Percentiles rank a stretch among this genome's conserved stretches.
Conservation (phyloP, 2,113 vertebrate species). For the Siphamia tubifer region DNA sequence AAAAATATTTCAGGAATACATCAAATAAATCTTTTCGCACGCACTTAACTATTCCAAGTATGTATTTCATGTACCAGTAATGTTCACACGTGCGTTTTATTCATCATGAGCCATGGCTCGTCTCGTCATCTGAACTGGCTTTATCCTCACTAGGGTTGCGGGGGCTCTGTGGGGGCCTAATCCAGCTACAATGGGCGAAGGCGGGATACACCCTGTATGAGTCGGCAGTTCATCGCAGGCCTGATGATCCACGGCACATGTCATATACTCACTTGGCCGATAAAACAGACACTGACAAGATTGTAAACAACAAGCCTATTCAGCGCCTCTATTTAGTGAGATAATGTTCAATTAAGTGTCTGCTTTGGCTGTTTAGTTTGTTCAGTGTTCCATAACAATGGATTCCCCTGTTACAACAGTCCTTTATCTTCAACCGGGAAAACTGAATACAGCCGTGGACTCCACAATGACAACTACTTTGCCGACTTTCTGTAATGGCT, state of each 20-base stretch:
- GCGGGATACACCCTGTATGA: too few species aligned
- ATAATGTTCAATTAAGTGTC: conserved; percentile 19
- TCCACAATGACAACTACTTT: not conserved
- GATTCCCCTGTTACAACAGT: conserved; percentile 30
- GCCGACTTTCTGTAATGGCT: not conserved
- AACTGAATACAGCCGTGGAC: not conserved
- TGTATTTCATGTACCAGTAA: too few species aligned
- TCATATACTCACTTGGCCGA: not conserved
- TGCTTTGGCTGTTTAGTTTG: conserved; percentile 18
- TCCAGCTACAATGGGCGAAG: too few species aligned
- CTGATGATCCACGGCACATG: not conserved
- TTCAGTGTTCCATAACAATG: conserved; percentile 75
- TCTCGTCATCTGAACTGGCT: too few species aligned
- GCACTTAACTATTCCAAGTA: too few species aligned
- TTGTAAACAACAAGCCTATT: conserved; percentile 8
- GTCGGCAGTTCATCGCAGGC: too few species aligned
- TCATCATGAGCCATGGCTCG: too few species aligned
- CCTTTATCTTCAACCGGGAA: too few species aligned
- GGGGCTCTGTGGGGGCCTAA: too few species aligned
- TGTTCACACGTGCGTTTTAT: not conserved
- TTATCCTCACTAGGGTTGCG: too few species aligned
- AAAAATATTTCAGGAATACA: too few species aligned
- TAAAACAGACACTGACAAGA: not conserved
- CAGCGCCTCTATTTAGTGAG: conserved; percentile 6
- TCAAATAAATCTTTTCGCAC: too few species aligned